These are phyloP conservation scores for Muraenolepis orangiensis DNA, from an alignment of 2,797 vertebrate species.

Conservation along the genomic window DNA sequence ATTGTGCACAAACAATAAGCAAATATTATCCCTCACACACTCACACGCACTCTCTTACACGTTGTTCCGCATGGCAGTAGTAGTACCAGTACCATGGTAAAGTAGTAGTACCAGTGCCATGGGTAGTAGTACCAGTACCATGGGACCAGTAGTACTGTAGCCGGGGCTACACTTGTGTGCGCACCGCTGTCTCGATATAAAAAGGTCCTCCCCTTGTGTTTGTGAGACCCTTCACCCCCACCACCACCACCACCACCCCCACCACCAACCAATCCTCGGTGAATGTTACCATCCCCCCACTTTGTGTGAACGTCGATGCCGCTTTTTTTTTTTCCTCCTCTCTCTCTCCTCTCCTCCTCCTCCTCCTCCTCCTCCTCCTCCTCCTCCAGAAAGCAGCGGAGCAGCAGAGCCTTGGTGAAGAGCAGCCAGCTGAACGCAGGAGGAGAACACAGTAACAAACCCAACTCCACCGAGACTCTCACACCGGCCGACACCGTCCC, in stretches of 20 bases:
- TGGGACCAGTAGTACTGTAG: too few species aligned
- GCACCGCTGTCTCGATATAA: conserved; percentile 8
- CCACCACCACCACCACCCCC: conserved; percentile 7
- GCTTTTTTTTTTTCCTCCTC: conserved; percentile 33
- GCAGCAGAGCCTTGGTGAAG: conserved; percentile 13
- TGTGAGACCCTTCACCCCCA: conserved; percentile 29
- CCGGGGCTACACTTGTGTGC: not conserved
- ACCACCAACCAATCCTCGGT: not conserved
- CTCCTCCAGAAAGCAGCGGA: conserved; percentile 33
- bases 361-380: not conserved
- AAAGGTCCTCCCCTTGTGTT: conserved; percentile 35
- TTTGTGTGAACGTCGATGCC: conserved; percentile 47
- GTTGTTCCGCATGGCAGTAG: not conserved
- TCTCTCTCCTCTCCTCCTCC: conserved; percentile 28
- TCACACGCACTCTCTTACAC: not conserved
- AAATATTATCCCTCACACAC: not conserved
- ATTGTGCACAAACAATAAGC: too few species aligned
- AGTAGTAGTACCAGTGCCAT: not conserved
- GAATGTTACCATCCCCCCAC: conserved; percentile 45
- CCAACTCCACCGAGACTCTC: not conserved
- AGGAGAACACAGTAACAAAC: conserved; percentile 1
- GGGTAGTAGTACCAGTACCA: not conserved
- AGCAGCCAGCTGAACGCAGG: conserved; percentile 21
- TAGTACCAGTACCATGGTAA: not conserved
- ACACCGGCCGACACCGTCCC: not conserved